These are phyloP conservation scores for Callosobruchus maculatus DNA, from an alignment of 2,888 invertebrate species.

Conservation along the genomic window DNA sequence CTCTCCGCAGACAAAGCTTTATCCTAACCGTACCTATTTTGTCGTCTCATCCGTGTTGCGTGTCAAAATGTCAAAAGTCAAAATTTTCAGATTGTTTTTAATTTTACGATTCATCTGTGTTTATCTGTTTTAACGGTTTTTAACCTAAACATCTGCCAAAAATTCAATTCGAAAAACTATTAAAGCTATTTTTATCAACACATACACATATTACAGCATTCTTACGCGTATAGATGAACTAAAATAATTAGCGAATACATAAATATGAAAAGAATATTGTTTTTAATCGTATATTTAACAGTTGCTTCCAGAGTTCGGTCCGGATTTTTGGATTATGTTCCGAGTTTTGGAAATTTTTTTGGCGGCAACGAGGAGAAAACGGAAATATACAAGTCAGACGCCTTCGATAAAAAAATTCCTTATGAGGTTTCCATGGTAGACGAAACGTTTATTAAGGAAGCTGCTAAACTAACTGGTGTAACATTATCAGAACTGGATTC, in stretches of 20 bases:
- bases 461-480: slow-evolving; percentile 56
- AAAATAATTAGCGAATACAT: background rate
- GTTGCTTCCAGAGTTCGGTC: background rate
- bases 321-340: background rate
- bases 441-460: slow-evolving; percentile 62
- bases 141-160: background rate
- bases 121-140: background rate
- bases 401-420: slow-evolving; percentile 43
- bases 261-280: background rate
- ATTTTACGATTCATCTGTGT: no score
- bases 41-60: no score
- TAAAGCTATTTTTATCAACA: background rate
- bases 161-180: background rate
- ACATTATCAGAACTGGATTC: slow-evolving; percentile 57
- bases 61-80: background rate
- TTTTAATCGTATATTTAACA: background rate
- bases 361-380: background rate
- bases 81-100: slow-evolving; percentile 17
- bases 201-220: background rate
- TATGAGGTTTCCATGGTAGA: slow-evolving; percentile 57
- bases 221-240: background rate
- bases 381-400: slow-evolving; percentile 12
- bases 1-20: no score
- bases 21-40: no score
- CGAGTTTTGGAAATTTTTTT: background rate